Base-by-base conservation (phyloP, 1,140 invertebrate genomes). In the Aphelinus atriplicis region DNA sequence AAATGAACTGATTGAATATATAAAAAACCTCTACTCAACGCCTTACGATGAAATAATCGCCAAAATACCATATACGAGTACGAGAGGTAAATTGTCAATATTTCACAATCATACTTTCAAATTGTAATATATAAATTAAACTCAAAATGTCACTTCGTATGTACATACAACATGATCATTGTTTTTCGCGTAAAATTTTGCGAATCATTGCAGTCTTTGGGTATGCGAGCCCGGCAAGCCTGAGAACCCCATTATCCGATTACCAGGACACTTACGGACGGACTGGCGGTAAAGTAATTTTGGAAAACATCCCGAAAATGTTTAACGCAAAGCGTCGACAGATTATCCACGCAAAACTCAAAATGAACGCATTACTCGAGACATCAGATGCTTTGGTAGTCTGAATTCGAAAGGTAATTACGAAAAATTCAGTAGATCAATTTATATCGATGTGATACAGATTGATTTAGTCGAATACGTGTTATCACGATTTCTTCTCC, bases 261-360 rank as follows among this genome's bases (percentile, higher is more conserved):
- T 84, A 84, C 76, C 83, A 85, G 73, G 78, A 83, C n/a, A 80
- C 75, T n/a, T 69, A 82, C 50, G 82, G 82, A 5, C 75, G 82
- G 26, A 79, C 80, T 10, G 85, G 80, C 10, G 82, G 81, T 9
- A 71, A 76, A 4, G 63, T 86, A 7, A 83, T 86, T 7, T 46
- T 84, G 50, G 57, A 81, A 73, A 79, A 80, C 7, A 43, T 64
- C 60, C 72, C 79, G 7, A 76, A 75, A 74, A 70, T 78, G 74
- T 69, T 75, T 72, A 67, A 56, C 53, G 42, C 66, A 47, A 48
- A 61, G 73, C 50, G 46, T 71, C 48, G 45, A 10, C 51, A 56
- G 43, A 45, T 43, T 6, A 64, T 64, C 7, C n/a, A 50, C 50
- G 3, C 51, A 4, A 75, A 57, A 3, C 66, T 75, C 0, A 4